These are phyloP conservation scores for Drosophila kepulauana DNA, from an alignment of 1,140 invertebrate species.

Conservation along the genomic window DNA sequence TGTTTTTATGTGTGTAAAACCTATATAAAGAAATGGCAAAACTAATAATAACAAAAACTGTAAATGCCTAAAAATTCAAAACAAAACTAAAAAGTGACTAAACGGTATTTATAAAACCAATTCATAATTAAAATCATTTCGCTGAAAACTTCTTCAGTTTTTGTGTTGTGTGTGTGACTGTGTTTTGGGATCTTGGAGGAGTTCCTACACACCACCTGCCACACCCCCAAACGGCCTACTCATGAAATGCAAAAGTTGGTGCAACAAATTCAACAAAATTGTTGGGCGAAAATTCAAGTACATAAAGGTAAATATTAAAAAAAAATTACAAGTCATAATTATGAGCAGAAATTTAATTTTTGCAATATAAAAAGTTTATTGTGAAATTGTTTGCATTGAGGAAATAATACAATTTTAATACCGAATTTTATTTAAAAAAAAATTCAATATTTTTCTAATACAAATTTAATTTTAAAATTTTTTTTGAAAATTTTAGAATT, in stretches of 20 bases:
- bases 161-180: slow-evolving; percentile 40
- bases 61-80: slow-evolving; percentile 19
- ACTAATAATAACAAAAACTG: slow-evolving; percentile 11
- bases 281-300: slow-evolving; percentile 81
- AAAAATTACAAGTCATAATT: no score
- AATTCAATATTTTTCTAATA: no score
- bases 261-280: slow-evolving; percentile 84
- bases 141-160: neutral
- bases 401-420: no score
- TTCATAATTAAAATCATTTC: slow-evolving; percentile 1
- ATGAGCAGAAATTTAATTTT: neutral
- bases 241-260: slow-evolving; percentile 85
- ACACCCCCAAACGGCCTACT: slow-evolving; percentile 65
- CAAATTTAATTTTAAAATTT: neutral
- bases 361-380: neutral
- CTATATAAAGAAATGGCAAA: slow-evolving; percentile 27
- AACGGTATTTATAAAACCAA: neutral
- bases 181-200: slow-evolving; percentile 39
- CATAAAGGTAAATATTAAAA: slow-evolving; percentile 78
- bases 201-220: slow-evolving; percentile 39
- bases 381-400: no score
- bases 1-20: slow-evolving; percentile 20
- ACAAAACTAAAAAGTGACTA: slow-evolving; percentile 7
- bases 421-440: no score
- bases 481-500: no score